Evolutionary conservation across 1,140 invertebrate genomes (phyloP).

Genomic region (Plectus sambesii): DNA sequence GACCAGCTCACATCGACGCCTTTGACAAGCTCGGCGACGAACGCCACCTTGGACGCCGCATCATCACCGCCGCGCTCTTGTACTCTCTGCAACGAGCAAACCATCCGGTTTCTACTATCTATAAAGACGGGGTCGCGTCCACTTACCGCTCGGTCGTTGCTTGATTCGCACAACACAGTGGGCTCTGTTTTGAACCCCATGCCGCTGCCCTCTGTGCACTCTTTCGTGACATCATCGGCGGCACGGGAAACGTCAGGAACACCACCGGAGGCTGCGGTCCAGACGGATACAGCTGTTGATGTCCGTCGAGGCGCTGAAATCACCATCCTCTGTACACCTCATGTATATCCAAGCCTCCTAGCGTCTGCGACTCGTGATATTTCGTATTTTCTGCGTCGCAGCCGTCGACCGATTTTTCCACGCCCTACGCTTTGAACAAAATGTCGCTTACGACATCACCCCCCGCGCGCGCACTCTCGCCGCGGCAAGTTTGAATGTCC

Average conservation of each 20-base stretch:
- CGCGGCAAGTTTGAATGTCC: too few relatives aligned
- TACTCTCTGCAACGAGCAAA: conserved; percentile 38
- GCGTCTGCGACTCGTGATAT: too few relatives aligned
- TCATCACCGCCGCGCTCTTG: conserved; percentile 9
- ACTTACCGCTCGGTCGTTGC: conserved; percentile 43
- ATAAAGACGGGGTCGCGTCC: conserved; percentile 44
- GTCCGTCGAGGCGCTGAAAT: too few relatives aligned
- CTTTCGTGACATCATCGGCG: neutral
- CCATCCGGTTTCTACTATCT: neutral
- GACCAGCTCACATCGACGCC: conserved; percentile 60
- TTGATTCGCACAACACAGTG: conserved; percentile 54
- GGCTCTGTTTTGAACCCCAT: conserved; percentile 66
- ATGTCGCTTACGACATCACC: too few relatives aligned
- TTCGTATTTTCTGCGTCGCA: too few relatives aligned
- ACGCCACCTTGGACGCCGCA: conserved; percentile 56
- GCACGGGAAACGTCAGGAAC: neutral
- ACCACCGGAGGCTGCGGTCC: neutral
- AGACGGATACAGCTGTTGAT: too few relatives aligned
- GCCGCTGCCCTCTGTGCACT: conserved; percentile 54
- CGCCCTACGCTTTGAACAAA: too few relatives aligned
- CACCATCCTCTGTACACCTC: too few relatives aligned
- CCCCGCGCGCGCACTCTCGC: too few relatives aligned
- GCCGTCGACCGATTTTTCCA: too few relatives aligned
- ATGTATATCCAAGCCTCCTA: too few relatives aligned
- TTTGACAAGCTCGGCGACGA: conserved; percentile 65